phyloP scores from a whole-genome alignment of 2,113 vertebrate species.

The Ictalurus furcatus region DNA sequence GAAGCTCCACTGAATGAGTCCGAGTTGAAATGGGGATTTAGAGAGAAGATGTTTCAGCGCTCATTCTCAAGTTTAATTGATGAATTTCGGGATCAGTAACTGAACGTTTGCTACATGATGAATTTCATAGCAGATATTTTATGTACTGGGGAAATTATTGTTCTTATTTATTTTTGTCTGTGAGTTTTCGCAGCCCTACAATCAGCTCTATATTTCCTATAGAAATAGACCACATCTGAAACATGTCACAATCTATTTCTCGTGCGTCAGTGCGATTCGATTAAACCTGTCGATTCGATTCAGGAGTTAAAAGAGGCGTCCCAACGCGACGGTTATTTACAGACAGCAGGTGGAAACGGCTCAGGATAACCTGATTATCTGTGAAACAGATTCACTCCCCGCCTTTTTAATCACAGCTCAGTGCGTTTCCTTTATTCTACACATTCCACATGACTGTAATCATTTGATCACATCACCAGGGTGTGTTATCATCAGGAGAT shows the following conservation, averaged over 20 bases:
- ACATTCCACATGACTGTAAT: neutral
- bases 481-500: neutral
- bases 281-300: neutral
- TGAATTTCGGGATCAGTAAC: no score
- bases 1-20: no score
- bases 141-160: neutral
- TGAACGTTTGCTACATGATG: no score
- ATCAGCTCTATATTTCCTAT: neutral
- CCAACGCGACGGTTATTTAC: neutral
- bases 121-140: no score
- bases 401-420: neutral
- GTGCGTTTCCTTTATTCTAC: neutral
- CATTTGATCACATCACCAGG: neutral
- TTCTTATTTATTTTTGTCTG: neutral
- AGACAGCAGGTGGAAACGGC: neutral
- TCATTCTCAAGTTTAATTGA: no score
- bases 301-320: neutral
- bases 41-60: no score
- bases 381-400: neutral
- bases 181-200: neutral
- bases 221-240: neutral
- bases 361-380: neutral
- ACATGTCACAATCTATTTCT: neutral
- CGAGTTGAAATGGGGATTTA: no score
- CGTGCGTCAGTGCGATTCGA: neutral